A percentile compares a stretch with the other conserved stretches of the same genome.
These are phyloP conservation scores for Cosmorhoe ocellata DNA, from an alignment of 2,888 invertebrate genomes.

Conservation along the genomic window DNA sequence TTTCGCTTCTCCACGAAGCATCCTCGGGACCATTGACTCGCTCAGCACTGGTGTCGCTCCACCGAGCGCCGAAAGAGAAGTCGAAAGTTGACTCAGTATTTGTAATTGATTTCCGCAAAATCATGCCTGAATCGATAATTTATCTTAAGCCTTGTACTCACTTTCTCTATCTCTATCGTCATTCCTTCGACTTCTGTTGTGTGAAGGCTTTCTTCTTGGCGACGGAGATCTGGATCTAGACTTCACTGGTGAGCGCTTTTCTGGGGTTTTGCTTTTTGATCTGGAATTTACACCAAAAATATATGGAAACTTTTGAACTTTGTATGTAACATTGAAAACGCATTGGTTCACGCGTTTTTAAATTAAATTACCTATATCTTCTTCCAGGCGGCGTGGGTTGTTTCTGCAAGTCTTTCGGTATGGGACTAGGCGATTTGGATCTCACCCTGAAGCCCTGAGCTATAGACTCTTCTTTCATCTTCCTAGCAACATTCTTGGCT, in stretches of 20 bases:
- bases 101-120: too few species aligned
- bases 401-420: conserved; percentile 87
- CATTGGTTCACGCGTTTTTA: too few species aligned
- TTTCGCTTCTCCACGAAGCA: too few species aligned
- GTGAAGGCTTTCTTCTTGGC: conserved; percentile 63
- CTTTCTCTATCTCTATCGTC: conserved; percentile 55
- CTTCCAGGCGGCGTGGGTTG: conserved; percentile 88
- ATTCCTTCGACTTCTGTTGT: conserved; percentile 47
- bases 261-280: conserved; percentile 73
- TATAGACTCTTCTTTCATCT: conserved; percentile 93
- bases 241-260: conserved; percentile 73
- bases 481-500: conserved; percentile 95
- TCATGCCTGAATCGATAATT: too few species aligned
- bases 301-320: too few species aligned
- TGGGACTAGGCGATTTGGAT: conserved; percentile 91
- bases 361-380: conserved; percentile 83
- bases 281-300: conserved; percentile 38
- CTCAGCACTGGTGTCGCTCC: too few species aligned
- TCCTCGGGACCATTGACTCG: too few species aligned
- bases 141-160: too few species aligned
- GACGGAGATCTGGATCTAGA: conserved; percentile 76
- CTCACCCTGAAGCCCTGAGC: conserved; percentile 86
- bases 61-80: too few species aligned
- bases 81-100: too few species aligned
- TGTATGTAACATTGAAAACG: too few species aligned